phyloP scores from a whole-genome alignment of 2,888 invertebrate genomes.

The Xanthia icteritia region DNA sequence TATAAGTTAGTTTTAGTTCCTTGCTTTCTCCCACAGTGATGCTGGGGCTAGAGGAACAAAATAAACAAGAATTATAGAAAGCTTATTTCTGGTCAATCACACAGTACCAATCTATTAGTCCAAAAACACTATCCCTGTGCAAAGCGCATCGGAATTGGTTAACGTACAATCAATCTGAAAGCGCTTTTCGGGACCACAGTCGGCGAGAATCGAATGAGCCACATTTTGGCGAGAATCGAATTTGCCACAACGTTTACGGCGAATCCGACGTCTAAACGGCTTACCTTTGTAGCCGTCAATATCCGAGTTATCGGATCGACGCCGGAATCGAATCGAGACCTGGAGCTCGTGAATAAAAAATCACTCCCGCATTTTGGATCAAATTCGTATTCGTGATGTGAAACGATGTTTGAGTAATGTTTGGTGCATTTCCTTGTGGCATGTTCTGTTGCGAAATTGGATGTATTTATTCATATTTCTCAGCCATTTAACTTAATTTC shows the following conservation, averaged over 20 bases:
- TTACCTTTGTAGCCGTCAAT: constrained; percentile 58
- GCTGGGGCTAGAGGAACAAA: background rate
- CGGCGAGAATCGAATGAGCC: constrained; percentile 43
- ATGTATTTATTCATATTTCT: background rate
- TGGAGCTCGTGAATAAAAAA: constrained; percentile 41
- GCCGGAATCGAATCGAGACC: constrained; percentile 32
- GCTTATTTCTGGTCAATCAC: background rate
- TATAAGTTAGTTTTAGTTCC: background rate
- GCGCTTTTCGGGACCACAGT: constrained; percentile 30
- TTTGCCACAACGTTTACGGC: constrained; percentile 55
- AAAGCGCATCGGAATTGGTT: constrained; percentile 17
- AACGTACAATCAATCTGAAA: constrained; percentile 43
- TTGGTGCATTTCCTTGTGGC: constrained; percentile 5
- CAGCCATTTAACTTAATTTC: background rate
- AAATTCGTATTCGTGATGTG: constrained; percentile 8
- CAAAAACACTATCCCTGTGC: constrained; percentile 13
- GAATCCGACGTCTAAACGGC: constrained; percentile 53
- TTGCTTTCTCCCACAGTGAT: background rate
- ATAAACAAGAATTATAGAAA: background rate
- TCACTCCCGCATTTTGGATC: constrained; percentile 23
- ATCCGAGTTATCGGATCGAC: constrained; percentile 50
- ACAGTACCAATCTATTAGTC: background rate
- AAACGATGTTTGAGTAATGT: constrained; percentile 4
- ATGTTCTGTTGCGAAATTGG: background rate
- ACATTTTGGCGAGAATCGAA: constrained; percentile 51